Evolutionary conservation across 2,888 invertebrate species (phyloP), one percentile per base, ranked within the genome.

Genomic region (Acleris literana): DNA sequence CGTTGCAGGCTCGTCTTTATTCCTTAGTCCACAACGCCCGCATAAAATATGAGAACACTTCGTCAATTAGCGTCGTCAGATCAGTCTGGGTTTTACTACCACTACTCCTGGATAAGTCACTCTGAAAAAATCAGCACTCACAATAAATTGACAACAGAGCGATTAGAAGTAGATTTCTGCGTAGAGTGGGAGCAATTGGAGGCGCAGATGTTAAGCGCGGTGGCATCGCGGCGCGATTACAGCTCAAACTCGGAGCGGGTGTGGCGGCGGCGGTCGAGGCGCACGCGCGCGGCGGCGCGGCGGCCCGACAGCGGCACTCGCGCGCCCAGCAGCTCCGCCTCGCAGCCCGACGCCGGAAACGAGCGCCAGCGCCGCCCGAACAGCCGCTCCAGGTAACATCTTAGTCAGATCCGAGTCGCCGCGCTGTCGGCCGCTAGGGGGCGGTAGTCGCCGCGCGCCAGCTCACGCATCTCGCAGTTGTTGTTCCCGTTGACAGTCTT

Each of bases 391-490:
- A 95, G 93, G 93, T 94, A 94, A 94, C 94, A 94, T 94, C 95
- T 95, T 95, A 95, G 95, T 95, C 95, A 95, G 93, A 95, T 95
- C 86, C 94, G 93, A 80, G 93, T 93, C 70, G 93, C 93, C 54
- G 93, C 92, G 73, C 90, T 93, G 76, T 92, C 93, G 70, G 90
- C 90, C 74, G 93, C 92, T 76, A 92, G 81, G 62, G 91, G 92
- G 78, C 93, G 86, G 85, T 89, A 93, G 77, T 85, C 93, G 73
- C 87, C 93, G 69, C 89, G 87, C 73, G 86, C 95, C 78, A 96
- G 93, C 86, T 96, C 96, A 58, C 95, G 94, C 94, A 96, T 94
- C 85, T 96, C 96, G 86, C 96, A 96, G 81, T 96, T 96, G 86
- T 96, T 96, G 87, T 96, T 96, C 60, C 95, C 95, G 86, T 95